Evolutionary conservation across 2,888 invertebrate species (phyloP).

Genomic region (Himalopsyche anomala): DNA sequence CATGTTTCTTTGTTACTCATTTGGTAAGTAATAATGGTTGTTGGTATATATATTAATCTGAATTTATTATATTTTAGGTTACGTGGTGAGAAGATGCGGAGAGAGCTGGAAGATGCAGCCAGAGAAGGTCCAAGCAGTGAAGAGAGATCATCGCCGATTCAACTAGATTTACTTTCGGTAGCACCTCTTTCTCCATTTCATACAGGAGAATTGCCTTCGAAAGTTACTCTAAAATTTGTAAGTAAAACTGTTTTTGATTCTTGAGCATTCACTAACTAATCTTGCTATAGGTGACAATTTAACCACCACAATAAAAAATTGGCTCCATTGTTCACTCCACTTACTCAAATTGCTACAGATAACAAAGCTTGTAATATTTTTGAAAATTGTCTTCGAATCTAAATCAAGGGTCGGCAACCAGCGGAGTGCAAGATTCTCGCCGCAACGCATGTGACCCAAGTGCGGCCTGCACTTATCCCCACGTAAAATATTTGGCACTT

Average conservation of each 20-base stretch:
- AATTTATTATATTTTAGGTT: constrained; percentile 77
- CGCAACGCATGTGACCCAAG: no score
- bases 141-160: constrained; percentile 41
- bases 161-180: constrained; percentile 43
- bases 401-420: no score
- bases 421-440: no score
- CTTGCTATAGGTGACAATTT: no score
- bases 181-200: constrained; percentile 70
- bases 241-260: constrained; percentile 71
- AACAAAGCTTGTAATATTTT: no score
- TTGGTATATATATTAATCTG: constrained; percentile 1
- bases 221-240: constrained; percentile 85
- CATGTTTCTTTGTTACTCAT: neutral
- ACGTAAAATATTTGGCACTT: no score
- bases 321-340: neutral
- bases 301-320: no score
- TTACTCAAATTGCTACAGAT: neutral
- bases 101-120: constrained; percentile 94
- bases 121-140: constrained; percentile 80
- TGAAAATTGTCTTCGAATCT: no score
- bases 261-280: no score
- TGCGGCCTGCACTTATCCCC: no score
- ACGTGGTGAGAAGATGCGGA: constrained; percentile 90
- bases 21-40: neutral
- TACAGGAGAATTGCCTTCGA: constrained; percentile 79